These are phyloP conservation scores for Prinia subflava DNA, from an alignment of 2,113 vertebrate species.

Conservation along the genomic window DNA sequence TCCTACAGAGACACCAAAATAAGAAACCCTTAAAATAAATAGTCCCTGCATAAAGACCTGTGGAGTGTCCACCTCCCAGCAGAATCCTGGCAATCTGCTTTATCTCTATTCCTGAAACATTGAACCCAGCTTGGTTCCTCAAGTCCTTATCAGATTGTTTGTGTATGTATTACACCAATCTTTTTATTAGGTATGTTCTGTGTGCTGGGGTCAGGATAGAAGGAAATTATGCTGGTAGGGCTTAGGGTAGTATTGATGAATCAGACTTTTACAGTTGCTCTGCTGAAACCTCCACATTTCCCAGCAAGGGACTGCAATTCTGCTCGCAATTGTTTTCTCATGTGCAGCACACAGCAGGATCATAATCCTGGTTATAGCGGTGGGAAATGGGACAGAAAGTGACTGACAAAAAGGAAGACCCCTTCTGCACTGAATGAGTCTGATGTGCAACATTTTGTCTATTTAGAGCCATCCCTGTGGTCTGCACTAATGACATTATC, in stretches of 20 bases:
- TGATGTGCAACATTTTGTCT: background rate
- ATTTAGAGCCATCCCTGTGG: background rate
- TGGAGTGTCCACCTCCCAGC: background rate
- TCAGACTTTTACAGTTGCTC: background rate
- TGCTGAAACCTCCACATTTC: background rate
- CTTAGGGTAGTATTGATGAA: background rate
- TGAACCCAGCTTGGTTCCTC: background rate
- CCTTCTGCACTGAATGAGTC: background rate
- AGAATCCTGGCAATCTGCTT: background rate
- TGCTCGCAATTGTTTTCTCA: background rate
- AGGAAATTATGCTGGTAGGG: background rate
- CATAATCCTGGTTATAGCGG: background rate
- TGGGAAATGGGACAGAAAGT: background rate
- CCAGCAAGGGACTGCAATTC: background rate
- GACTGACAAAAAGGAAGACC: background rate
- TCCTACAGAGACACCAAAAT: background rate
- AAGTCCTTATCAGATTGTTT: background rate
- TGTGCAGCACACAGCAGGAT: background rate
- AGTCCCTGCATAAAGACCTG: background rate
- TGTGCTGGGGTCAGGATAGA: background rate
- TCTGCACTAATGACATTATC: background rate
- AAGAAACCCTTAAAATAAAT: background rate
- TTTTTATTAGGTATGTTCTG: background rate
- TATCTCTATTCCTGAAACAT: background rate
- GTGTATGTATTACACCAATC: background rate